These are phyloP conservation scores for Drosophila nr. medialis DNA, from an alignment of 2,888 invertebrate species.

Conservation along the genomic window DNA sequence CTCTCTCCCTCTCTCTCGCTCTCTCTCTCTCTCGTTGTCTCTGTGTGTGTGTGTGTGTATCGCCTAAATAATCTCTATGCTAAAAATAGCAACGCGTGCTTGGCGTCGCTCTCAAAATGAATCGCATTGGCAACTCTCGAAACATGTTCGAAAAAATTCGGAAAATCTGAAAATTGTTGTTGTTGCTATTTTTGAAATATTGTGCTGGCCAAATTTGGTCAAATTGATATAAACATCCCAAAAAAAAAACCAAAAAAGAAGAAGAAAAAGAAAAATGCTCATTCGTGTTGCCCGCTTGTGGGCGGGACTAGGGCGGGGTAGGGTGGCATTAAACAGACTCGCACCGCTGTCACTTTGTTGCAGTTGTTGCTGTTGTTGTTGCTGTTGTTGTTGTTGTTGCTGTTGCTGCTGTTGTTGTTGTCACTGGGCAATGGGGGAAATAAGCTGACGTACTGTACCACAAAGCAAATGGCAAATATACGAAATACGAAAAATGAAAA, in stretches of 20 bases:
- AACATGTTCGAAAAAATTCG: slow-evolving; percentile 45
- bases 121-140: slow-evolving; percentile 24
- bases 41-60: slow-evolving; percentile 26
- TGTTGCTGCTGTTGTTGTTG: background rate
- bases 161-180: slow-evolving; percentile 22
- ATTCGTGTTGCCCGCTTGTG: slow-evolving; percentile 2
- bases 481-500: background rate
- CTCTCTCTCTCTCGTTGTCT: background rate
- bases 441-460: slow-evolving; percentile 15
- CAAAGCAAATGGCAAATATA: background rate
- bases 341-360: slow-evolving; percentile 41
- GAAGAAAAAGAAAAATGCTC: background rate
- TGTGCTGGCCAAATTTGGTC: slow-evolving; percentile 74
- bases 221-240: slow-evolving; percentile 70
- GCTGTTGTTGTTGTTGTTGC: slow-evolving; percentile 22
- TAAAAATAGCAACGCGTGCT: slow-evolving; percentile 80
- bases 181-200: slow-evolving; percentile 48
- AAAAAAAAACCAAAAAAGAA: slow-evolving; percentile 15
- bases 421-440: background rate
- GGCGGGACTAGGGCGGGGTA: background rate
- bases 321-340: background rate
- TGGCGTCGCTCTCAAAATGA: slow-evolving; percentile 31
- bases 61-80: slow-evolving; percentile 70
- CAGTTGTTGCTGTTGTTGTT: background rate
- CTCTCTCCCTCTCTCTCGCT: background rate